phyloP scores from a whole-genome alignment of 2,888 invertebrate species.

The Linnaemya vulpina region DNA sequence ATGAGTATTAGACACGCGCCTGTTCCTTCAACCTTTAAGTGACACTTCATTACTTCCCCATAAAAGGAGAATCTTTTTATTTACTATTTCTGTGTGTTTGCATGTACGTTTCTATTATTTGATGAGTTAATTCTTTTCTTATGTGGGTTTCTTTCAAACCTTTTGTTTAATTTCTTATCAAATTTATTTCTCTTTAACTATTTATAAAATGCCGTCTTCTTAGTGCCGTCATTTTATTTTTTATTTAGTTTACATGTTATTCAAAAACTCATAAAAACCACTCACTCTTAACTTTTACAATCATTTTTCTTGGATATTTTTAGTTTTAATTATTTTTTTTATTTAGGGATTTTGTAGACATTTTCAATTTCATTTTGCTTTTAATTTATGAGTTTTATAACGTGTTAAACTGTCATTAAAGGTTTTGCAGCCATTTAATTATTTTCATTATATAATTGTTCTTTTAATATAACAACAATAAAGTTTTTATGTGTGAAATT shows the following conservation, averaged over 20 bases:
- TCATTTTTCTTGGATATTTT: slow-evolving; percentile 19
- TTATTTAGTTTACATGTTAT: neutral
- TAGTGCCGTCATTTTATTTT: slow-evolving; percentile 21
- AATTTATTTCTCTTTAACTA: slow-evolving; percentile 47
- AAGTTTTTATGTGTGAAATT: slow-evolving; percentile 47
- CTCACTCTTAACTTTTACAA: slow-evolving; percentile 52
- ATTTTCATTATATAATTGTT: slow-evolving; percentile 42
- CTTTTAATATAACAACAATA: slow-evolving; percentile 44
- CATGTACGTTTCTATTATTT: neutral
- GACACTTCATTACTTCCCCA: slow-evolving; percentile 54
- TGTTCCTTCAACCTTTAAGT: slow-evolving; percentile 40
- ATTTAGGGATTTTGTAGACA: slow-evolving; percentile 24
- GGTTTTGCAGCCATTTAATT: slow-evolving; percentile 70
- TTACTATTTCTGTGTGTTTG: neutral
- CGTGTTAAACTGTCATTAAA: slow-evolving; percentile 70
- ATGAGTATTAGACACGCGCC: slow-evolving; percentile 72
- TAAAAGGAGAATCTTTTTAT: slow-evolving; percentile 59
- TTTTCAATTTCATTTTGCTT: slow-evolving; percentile 45
- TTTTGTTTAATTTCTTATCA: slow-evolving; percentile 65
- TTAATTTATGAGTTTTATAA: slow-evolving; percentile 72
- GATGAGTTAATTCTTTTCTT: slow-evolving; percentile 11
- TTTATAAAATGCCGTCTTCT: slow-evolving; percentile 54
- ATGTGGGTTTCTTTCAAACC: slow-evolving; percentile 54
- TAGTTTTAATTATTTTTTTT: slow-evolving; percentile 32
- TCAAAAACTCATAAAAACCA: slow-evolving; percentile 59